Conservation (phyloP, 1,140 invertebrate species). For the Megalopta genalis region DNA sequence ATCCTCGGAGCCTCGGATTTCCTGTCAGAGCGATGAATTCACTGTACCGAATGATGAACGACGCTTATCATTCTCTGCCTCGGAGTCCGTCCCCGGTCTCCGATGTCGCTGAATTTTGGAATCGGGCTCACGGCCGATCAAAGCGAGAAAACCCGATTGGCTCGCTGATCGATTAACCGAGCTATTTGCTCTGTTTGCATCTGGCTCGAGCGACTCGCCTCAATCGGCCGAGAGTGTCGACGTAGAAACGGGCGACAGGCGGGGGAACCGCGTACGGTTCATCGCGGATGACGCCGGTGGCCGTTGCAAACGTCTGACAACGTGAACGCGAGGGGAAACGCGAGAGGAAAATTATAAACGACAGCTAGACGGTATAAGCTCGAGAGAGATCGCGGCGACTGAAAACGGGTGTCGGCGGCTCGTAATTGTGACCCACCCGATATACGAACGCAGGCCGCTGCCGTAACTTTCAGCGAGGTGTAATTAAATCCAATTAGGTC, state of each 20-base stretch:
- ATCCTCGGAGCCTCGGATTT: too few relatives aligned
- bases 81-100: not conserved
- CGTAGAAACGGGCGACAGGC: too few relatives aligned
- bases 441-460: constrained; percentile 19
- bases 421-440: constrained; percentile 51
- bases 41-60: not conserved
- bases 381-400: constrained; percentile 39
- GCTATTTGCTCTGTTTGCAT: constrained; percentile 18
- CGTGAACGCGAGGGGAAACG: too few relatives aligned
- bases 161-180: constrained; percentile 30
- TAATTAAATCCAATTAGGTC: constrained; percentile 66
- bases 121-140: constrained; percentile 15
- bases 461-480: constrained; percentile 57
- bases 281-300: too few relatives aligned
- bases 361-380: constrained; percentile 7
- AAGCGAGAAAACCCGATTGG: constrained; percentile 15
- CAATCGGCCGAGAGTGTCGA: not conserved
- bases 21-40: not conserved
- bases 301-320: too few relatives aligned
- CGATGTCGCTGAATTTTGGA: not conserved
- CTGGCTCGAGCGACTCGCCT: constrained; percentile 9
- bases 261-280: too few relatives aligned
- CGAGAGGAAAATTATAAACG: not conserved
- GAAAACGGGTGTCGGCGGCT: constrained; percentile 44
- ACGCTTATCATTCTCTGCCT: not conserved